These are phyloP conservation scores for Diadophis punctatus DNA, from an alignment of 2,113 vertebrate species.

Conservation along the genomic window DNA sequence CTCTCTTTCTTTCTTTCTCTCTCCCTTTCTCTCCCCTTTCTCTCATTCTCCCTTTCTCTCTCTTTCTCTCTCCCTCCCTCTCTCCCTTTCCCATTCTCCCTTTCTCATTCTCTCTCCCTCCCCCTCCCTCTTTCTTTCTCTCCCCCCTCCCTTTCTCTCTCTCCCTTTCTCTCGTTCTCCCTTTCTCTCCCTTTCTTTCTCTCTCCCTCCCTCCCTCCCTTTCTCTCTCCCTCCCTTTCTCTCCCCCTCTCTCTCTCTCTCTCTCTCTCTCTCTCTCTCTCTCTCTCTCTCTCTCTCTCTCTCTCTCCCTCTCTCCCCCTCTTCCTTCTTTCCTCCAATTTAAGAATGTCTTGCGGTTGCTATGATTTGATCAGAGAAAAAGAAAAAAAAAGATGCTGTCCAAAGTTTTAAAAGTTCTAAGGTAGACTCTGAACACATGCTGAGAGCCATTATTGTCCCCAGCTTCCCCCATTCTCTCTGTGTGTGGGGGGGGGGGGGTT, in stretches of 20 bases:
- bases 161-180: too few species aligned
- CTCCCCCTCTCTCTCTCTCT: fast-evolving
- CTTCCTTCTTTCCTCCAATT: background rate
- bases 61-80: too few species aligned
- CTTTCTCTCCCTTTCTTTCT: too few species aligned
- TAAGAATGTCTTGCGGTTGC: background rate
- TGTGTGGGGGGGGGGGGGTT: background rate
- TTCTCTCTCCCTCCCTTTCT: fast-evolving
- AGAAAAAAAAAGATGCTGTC: background rate
- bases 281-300: fast-evolving
- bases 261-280: fast-evolving
- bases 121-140: fast-evolving
- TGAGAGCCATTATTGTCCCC: background rate
- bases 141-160: too few species aligned
- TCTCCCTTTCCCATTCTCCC: too few species aligned
- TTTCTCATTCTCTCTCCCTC: too few species aligned
- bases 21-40: too few species aligned
- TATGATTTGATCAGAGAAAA: background rate
- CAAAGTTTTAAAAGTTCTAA: background rate
- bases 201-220: too few species aligned
- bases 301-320: fast-evolving
- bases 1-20: too few species aligned
- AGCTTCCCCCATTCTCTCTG: background rate
- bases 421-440: background rate
- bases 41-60: too few species aligned